These are phyloP conservation scores for Phrynosoma blainvillii DNA, from an alignment of 2,113 vertebrate species.

Conservation along the genomic window DNA sequence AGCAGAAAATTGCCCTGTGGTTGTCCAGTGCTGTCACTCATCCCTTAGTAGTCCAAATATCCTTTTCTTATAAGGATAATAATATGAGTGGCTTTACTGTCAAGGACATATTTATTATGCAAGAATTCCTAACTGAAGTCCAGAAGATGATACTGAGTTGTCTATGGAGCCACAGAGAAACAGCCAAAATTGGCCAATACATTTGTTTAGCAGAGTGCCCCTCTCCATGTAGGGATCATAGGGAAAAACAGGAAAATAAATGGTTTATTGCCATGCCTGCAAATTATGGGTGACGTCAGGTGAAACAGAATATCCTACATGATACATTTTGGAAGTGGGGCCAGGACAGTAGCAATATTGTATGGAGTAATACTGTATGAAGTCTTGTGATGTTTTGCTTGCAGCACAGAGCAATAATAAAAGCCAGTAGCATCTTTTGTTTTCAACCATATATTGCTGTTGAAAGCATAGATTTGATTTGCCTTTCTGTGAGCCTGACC, in stretches of 20 bases:
- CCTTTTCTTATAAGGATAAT: background rate
- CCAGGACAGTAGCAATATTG: background rate
- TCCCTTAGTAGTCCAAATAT: background rate
- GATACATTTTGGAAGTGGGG: background rate
- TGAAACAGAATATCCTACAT: background rate
- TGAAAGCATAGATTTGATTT: conserved; percentile 54
- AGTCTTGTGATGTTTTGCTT: background rate
- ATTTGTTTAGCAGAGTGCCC: background rate
- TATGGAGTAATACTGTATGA: background rate
- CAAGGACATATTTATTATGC: background rate
- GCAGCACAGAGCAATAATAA: background rate
- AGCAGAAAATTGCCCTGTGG: background rate
- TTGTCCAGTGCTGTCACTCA: background rate
- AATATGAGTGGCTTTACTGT: background rate
- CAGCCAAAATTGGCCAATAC: background rate
- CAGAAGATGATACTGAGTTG: background rate
- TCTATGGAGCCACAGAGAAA: background rate
- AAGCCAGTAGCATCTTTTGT: background rate
- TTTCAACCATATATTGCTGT: background rate
- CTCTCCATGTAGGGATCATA: background rate
- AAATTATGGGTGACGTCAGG: background rate
- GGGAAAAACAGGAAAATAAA: background rate
- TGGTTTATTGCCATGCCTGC: background rate
- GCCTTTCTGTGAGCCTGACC: conserved; percentile 48
- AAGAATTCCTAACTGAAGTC: background rate